Evolutionary conservation across 2,888 invertebrate genomes (phyloP), one percentile per base, ranked within the genome.

Genomic region (Aspidapion aeneum): DNA sequence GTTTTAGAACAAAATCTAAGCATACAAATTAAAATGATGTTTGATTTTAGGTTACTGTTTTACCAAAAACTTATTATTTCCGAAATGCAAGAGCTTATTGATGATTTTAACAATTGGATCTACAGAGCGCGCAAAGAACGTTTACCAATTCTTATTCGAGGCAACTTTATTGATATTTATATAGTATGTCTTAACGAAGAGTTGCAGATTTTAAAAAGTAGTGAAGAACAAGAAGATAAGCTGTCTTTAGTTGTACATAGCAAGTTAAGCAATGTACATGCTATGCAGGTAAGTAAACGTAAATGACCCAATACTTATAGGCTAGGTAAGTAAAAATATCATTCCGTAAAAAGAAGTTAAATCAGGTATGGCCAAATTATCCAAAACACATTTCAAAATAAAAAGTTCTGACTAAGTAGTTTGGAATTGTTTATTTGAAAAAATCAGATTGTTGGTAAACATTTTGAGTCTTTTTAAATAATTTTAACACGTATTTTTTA

Each of bases 111-210:
- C 77, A 78, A 84, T 0, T 80, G 85, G 19, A 74, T 93, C 1
- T 77, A 80, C 21, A 78, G 83, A 58, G 74, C 90, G 1, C 82
- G 84, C 64, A 76, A 83, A 20, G 82, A 84, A 63, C 84, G 89
- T 21, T 79, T 87, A 16, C 77, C 85, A 2, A 83, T 87, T 1
- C 83, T 87, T 73, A 83, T 87, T 50, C 79, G 83, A 18, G 78
- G 83, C 0, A 81, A 83, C 63, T 84, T 90, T 58, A 80, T 90
- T 61, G 85, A 88, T 66, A 73, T 89, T 21, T 87, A 85, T 73
- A 77, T 90, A 55, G 82, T 89, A 19, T 87, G 87, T 19, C 74
- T 91, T 18, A 87, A 91, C 71, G 87, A 90, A 75, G 93, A 93
- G 76, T 81, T 93, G 74, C 83, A 87, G 56, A 87, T 93, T 18